Evolutionary conservation across 2,113 vertebrate species (phyloP), one percentile per base, ranked within the genome.

Genomic region (Halcyon senegalensis): DNA sequence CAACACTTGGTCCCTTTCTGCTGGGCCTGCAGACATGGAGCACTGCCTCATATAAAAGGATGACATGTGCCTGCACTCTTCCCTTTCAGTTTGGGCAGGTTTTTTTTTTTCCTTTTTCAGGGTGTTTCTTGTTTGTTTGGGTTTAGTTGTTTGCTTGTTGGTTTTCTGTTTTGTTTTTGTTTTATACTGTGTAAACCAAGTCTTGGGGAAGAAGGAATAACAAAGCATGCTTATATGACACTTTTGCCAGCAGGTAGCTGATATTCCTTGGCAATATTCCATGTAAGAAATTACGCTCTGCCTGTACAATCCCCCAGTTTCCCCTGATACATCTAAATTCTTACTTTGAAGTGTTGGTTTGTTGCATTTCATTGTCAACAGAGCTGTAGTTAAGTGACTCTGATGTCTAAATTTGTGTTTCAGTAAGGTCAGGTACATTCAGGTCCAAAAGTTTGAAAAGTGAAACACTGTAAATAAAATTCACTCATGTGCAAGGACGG

Each of bases 81-180:
- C 23, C 17, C 14, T 46, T 68, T 63, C 53, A 25, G 7, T 33
- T 13, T 63, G 43, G 18, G 18, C 8, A 73, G 9, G 14, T 13
- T 3, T n/a, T 4, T 8, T 35, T 35, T 5, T 20, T 1, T 1
- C 4, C 3, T 9, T 58, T 48, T 43, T 39, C 8, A 3, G 13
- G 50, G 12, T 50, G 24, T 27, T 51, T 27, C 25, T 14, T 30
- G 46, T 58, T 58, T 58, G 30, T 58, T 19, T 33, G 16, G 18
- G 30, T 58, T 58, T 58, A 13, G 51, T 55, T 30, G 8, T 14
- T 39, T 25, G 59, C 17, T 58, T 33, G 20, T 13, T 60, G 27
- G 13, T 25, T 27, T 18, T 7, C 50, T 66, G 24, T 11, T 20
- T 23, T 31, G 23, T 16, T 21, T 44, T 66, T 43, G 62, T 13